These are phyloP conservation scores for Protomyctophum bolini DNA, from an alignment of 2,113 vertebrate species.

Conservation along the genomic window DNA sequence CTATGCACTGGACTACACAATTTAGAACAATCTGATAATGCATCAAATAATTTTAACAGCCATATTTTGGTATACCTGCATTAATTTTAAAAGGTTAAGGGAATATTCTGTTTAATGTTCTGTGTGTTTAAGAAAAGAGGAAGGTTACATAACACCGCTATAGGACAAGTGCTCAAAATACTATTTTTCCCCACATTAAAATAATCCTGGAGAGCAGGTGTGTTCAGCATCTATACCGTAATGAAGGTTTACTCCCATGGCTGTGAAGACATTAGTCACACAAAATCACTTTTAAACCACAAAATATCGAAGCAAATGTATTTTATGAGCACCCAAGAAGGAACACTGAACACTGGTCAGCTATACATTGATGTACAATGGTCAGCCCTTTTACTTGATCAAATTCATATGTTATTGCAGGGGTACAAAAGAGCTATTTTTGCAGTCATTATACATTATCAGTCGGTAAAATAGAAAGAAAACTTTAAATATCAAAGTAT, in stretches of 20 bases:
- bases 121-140: constrained; percentile 40
- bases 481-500: too few species aligned
- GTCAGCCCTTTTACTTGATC: too few species aligned
- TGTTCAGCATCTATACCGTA: constrained; percentile 14
- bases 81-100: background rate
- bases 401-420: too few species aligned
- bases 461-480: too few species aligned
- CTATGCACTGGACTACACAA: background rate
- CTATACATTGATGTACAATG: background rate
- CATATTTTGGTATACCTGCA: background rate
- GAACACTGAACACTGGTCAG: background rate
- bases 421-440: too few species aligned
- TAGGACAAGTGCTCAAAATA: constrained; percentile 56
- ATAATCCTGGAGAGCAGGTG: constrained; percentile 28
- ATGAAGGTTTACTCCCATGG: background rate
- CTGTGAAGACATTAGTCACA: constrained; percentile 12
- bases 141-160: constrained; percentile 56
- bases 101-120: background rate
- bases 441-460: too few species aligned
- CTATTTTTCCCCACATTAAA: constrained; percentile 19
- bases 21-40: background rate
- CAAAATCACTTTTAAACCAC: background rate
- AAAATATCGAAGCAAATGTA: too few species aligned
- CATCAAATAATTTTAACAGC: background rate
- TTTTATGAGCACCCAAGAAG: background rate